Evolutionary conservation across 2,888 invertebrate genomes (phyloP).

Genomic region (Epinotia ramella): DNA sequence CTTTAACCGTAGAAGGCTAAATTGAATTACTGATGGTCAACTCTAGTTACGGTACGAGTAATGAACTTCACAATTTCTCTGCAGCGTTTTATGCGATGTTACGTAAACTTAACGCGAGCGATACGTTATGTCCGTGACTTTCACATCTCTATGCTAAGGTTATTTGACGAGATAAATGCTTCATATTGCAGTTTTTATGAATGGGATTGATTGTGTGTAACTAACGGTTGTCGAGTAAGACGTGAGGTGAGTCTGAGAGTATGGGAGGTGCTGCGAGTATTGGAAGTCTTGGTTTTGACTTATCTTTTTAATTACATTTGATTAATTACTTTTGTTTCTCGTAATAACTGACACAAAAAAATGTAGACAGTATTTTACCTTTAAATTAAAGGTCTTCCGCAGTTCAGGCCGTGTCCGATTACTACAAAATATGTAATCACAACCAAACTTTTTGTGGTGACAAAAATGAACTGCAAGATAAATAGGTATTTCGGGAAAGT

Average conservation of each 20-base stretch:
- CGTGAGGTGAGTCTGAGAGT: neutral
- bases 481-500: no score
- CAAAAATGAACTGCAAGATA: no score
- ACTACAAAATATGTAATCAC: no score
- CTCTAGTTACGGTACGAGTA: neutral
- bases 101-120: constrained; percentile 36
- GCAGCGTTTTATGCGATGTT: constrained; percentile 20
- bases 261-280: neutral
- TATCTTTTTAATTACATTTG: no score
- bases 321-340: no score
- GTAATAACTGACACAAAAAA: no score
- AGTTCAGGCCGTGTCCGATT: no score
- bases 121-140: constrained; percentile 43
- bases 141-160: constrained; percentile 38
- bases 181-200: constrained; percentile 14
- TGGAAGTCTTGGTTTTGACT: no score
- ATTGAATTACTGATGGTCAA: neutral
- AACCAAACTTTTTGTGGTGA: no score
- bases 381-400: no score
- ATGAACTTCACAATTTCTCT: constrained; percentile 18
- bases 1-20: neutral
- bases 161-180: neutral
- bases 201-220: neutral
- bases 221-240: neutral
- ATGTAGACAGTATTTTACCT: no score